Conservation (phyloP, 2,888 invertebrate genomes). For the Lordiphosa fenestrarum region DNA sequence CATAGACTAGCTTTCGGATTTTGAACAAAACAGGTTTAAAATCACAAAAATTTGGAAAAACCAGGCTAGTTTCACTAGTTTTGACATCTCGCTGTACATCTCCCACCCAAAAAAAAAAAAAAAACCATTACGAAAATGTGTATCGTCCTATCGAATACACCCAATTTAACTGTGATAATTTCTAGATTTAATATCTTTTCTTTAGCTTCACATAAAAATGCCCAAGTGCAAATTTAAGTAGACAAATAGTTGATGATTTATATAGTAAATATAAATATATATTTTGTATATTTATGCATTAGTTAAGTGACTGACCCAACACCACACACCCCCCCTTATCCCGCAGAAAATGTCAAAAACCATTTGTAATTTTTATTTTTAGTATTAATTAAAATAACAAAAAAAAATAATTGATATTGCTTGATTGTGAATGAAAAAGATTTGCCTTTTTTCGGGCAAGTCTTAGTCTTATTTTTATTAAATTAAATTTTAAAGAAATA, state of each 20-base stretch:
- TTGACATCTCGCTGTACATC: slow-evolving; percentile 34
- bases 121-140: slow-evolving; percentile 33
- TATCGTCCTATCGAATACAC: slow-evolving; percentile 64
- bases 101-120: slow-evolving; percentile 12
- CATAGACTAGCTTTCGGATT: too few species aligned
- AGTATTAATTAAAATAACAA: too few species aligned
- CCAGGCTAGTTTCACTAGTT: slow-evolving; percentile 14
- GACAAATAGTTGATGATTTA: slow-evolving; percentile 47
- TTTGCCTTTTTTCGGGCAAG: too few species aligned
- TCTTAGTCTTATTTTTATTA: too few species aligned
- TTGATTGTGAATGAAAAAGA: too few species aligned
- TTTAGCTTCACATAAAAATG: too few species aligned
- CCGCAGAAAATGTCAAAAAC: slow-evolving; percentile 19
- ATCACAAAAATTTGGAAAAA: slow-evolving; percentile 15
- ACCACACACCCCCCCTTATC: slow-evolving; percentile 45
- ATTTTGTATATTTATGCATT: slow-evolving; percentile 39
- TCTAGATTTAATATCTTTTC: slow-evolving; percentile 40
- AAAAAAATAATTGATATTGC: too few species aligned
- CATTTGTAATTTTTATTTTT: slow-evolving; percentile 2
- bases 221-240: slow-evolving; percentile 17
- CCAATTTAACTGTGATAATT: slow-evolving; percentile 75
- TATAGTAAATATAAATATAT: slow-evolving; percentile 23
- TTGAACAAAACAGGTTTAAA: neutral
- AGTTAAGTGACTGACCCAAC: slow-evolving; percentile 31
- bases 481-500: too few species aligned